phyloP scores from a whole-genome alignment of 2,113 vertebrate species.

The Vidua chalybeata region DNA sequence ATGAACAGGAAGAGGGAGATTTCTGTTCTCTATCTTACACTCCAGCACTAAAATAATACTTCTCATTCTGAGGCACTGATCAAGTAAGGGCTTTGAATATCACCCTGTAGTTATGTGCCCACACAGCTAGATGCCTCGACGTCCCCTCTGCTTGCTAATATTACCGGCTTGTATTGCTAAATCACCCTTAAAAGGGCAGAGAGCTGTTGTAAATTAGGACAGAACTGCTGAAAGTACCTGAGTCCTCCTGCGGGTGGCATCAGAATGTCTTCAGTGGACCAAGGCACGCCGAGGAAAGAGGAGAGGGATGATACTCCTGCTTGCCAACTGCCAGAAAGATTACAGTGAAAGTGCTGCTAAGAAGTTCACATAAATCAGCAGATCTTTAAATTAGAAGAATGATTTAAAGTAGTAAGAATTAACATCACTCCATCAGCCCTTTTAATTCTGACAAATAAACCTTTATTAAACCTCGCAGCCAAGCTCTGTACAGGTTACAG shows the following conservation, averaged over 20 bases:
- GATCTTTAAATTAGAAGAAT: neutral
- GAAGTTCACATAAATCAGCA: neutral
- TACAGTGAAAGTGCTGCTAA: neutral
- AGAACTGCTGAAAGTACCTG: neutral
- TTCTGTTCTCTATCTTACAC: slow-evolving; percentile 1
- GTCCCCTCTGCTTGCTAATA: slow-evolving; percentile 26
- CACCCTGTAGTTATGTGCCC: slow-evolving; percentile 19
- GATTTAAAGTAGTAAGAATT: neutral
- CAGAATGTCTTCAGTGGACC: slow-evolving; percentile 42
- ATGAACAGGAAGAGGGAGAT: slow-evolving; percentile 26
- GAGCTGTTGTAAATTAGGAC: neutral
- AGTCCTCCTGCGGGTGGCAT: slow-evolving; percentile 71
- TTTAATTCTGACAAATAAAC: neutral
- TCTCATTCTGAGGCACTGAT: neutral
- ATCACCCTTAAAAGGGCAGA: neutral
- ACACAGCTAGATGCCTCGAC: neutral
- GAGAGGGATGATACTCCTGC: neutral
- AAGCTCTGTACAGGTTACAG: fast-evolving
- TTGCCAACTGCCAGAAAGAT: neutral
- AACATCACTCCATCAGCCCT: neutral
- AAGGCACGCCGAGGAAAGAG: neutral
- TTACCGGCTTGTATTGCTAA: neutral
- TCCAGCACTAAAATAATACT: neutral
- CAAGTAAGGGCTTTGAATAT: slow-evolving; percentile 18
- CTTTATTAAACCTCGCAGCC: neutral